Evolutionary conservation across 2,888 invertebrate species (phyloP), one percentile per base, ranked within the genome.

Genomic region (Papilio protenor): DNA sequence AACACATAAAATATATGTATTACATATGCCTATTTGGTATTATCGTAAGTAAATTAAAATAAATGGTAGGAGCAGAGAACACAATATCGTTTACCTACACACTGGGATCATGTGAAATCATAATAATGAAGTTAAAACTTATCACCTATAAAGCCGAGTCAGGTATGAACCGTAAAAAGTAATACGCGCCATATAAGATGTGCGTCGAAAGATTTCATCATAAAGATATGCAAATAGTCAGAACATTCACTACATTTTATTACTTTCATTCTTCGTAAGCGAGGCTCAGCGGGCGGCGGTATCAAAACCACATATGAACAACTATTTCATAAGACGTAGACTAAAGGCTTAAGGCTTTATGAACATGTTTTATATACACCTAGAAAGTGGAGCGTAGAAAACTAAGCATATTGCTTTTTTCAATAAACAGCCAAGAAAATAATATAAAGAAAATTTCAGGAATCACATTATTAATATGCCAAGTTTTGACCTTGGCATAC

Each of bases 161-260:
- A 66, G 66, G 64, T 40, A 40, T 12, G 66, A 66, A 66, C 11
- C 18, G 16, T 40, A 66, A 66, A 40, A 66, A 27, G 40, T 66
- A 66, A 40, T 40, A 40, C 40, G 40, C 33, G 10, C 40, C 66
- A 40, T 66, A n/a, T n/a, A 71, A 78, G 59, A 57, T 73, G 73
- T 70, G 73, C 52, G 73, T 61, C 70, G 69, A 73, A 57, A 76
- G 73, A 69, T 78, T 79, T 76, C 76, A 23, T 49, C 55, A 21
- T 40, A 40, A 21, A 69, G 45, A 69, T 69, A 69, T 45, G 66
- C 45, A 69, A 45, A 69, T 69, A 69, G 12, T 45, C 40, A 21
- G 66, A 45, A 45, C 66, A 77, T 74, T 79, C 74, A 74, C 76
- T 76, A 77, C 74, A 77, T 69, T 69, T 69, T 69, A 69, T 69